Evolutionary conservation across 2,797 vertebrate species (phyloP).

Genomic region (Crypturellus tataupa): DNA sequence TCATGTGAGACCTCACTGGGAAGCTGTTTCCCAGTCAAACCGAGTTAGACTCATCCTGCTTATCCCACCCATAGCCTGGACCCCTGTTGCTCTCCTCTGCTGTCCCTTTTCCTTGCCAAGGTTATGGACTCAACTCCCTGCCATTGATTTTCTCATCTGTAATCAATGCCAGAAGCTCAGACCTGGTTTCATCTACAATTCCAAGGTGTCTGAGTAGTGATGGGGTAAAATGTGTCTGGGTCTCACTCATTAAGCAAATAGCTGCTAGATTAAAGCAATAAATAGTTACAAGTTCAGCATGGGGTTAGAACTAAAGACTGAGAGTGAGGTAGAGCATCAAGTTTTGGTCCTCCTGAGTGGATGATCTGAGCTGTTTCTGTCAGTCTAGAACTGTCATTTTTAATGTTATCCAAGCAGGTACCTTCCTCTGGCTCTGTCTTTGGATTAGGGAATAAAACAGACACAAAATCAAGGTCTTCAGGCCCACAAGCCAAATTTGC

Average conservation of each 20-base stretch:
- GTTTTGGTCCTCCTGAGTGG: background rate
- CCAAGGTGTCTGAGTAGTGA: constrained; percentile 8
- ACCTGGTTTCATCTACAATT: background rate
- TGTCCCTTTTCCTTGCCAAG: constrained; percentile 32
- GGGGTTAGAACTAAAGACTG: background rate
- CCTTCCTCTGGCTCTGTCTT: background rate
- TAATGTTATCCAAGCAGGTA: rapidly evolving
- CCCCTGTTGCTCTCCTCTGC: background rate
- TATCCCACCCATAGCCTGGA: background rate
- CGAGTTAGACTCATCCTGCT: background rate
- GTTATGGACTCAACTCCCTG: background rate
- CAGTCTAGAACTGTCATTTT: background rate
- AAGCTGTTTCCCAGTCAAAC: background rate
- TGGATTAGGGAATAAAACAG: background rate
- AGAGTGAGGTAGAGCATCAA: background rate
- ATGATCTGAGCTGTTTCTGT: background rate
- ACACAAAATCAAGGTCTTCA: background rate
- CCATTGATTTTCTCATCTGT: constrained; percentile 28
- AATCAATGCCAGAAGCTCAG: constrained; percentile 1
- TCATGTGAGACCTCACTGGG: background rate
- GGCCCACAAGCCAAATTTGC: background rate
- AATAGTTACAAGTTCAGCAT: background rate
- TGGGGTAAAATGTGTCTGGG: background rate
- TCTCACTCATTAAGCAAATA: background rate
- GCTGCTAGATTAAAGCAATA: background rate